Percentiles rank a stretch among this genome's conserved stretches.
These are phyloP conservation scores for Xenentodon cancila DNA, from an alignment of 2,797 vertebrate species.

Conservation along the genomic window DNA sequence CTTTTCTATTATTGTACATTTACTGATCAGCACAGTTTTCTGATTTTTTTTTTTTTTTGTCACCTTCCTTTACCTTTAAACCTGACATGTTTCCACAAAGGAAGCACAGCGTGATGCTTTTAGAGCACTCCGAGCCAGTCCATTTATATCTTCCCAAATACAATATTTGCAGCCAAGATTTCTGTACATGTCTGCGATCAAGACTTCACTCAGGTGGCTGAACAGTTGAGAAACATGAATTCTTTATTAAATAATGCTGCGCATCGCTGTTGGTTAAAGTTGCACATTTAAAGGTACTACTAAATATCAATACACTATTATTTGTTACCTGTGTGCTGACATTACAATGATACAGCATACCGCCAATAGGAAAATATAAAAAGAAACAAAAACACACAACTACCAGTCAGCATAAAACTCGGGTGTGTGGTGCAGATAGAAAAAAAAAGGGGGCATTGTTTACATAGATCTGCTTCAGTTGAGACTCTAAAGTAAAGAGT, in stretches of 20 bases:
- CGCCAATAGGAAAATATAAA: background rate
- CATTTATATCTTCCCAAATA: slow-evolving; percentile 38
- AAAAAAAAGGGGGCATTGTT: background rate
- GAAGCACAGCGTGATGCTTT: slow-evolving; percentile 32
- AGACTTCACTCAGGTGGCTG: slow-evolving; percentile 6
- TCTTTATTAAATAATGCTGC: slow-evolving; percentile 7
- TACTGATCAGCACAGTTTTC: slow-evolving; percentile 5
- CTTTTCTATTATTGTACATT: no score
- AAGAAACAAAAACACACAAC: background rate
- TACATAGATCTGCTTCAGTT: background rate
- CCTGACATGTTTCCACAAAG: slow-evolving; percentile 53
- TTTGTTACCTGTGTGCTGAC: no score
- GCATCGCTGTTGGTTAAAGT: slow-evolving; percentile 4
- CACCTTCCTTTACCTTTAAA: slow-evolving; percentile 38
- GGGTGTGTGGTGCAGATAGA: background rate
- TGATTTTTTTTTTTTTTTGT: slow-evolving; percentile 30
- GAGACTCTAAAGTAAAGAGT: background rate
- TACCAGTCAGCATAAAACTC: slow-evolving; percentile 3
- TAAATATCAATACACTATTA: no score
- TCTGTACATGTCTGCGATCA: slow-evolving; percentile 17
- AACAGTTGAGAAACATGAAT: slow-evolving; percentile 11
- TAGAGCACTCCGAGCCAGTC: slow-evolving; percentile 37
- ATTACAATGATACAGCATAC: no score
- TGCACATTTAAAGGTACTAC: background rate
- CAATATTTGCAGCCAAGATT: slow-evolving; percentile 24